Percentiles rank a stretch among this genome's conserved stretches.
phyloP scores from a whole-genome alignment of 2,888 invertebrate species.

The Dicycla oo region DNA sequence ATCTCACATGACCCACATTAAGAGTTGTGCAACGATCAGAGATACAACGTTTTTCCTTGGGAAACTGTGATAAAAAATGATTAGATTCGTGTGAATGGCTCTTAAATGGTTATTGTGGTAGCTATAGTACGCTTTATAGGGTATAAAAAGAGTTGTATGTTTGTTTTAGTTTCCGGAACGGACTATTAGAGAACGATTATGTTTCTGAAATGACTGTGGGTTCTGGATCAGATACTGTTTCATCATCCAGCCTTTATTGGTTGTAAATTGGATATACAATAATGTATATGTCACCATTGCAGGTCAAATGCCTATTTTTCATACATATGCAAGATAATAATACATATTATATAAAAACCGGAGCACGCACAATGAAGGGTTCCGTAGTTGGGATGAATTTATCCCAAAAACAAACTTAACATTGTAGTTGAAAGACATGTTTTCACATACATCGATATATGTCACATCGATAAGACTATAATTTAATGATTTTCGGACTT shows the following conservation, averaged over 20 bases:
- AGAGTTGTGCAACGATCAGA: constrained; percentile 51
- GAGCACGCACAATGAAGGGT: no score
- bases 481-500: no score
- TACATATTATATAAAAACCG: no score
- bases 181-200: constrained; percentile 21
- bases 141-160: constrained; percentile 35
- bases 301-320: not conserved
- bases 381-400: no score
- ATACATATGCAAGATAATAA: no score
- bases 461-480: no score
- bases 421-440: no score
- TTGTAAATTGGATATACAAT: not conserved
- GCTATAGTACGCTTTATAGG: constrained; percentile 28
- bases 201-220: not conserved
- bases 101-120: constrained; percentile 49
- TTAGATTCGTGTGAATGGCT: constrained; percentile 63
- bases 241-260: not conserved
- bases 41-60: constrained; percentile 57
- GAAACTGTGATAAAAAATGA: constrained; percentile 66
- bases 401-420: no score
- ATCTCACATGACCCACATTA: constrained; percentile 52
- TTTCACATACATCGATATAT: no score
- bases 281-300: not conserved
- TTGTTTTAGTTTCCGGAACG: constrained; percentile 32
- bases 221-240: not conserved